These are phyloP conservation scores for Geophilus truncorum DNA, from an alignment of 2,888 invertebrate species.

Conservation along the genomic window DNA sequence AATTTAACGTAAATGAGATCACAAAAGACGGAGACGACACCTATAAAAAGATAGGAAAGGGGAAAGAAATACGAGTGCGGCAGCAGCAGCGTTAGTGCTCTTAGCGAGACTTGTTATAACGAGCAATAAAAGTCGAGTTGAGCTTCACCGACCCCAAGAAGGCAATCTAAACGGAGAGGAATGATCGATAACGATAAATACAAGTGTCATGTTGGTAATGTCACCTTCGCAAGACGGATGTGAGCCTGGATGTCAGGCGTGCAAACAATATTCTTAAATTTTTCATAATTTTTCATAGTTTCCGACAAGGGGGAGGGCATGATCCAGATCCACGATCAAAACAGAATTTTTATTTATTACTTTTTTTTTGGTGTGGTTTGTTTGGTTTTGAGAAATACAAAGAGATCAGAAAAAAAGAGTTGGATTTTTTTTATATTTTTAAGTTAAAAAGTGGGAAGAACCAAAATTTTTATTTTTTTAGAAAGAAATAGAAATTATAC, in stretches of 20 bases:
- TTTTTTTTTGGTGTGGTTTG: too few relatives aligned
- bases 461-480: too few relatives aligned
- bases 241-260: not conserved
- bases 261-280: not conserved
- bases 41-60: slow-evolving; percentile 22
- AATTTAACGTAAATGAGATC: slow-evolving; percentile 18
- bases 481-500: too few relatives aligned
- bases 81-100: not conserved
- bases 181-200: slow-evolving; percentile 27
- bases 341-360: too few relatives aligned
- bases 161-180: not conserved
- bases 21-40: slow-evolving; percentile 5
- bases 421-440: too few relatives aligned
- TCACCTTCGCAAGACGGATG: slow-evolving; percentile 12
- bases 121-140: slow-evolving; percentile 2
- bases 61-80: not conserved
- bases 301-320: not conserved
- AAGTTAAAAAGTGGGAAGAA: too few relatives aligned
- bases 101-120: not conserved
- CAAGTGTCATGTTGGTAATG: slow-evolving; percentile 10
- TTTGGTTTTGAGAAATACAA: too few relatives aligned
- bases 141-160: not conserved
- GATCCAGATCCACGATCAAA: too few relatives aligned
- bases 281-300: not conserved
- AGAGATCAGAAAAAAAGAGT: too few relatives aligned